Percentiles rank a stretch among this genome's conserved stretches.
Evolutionary conservation across 1,140 invertebrate species (phyloP).

Genomic region (Aphaenogaster ashmeadi): DNA sequence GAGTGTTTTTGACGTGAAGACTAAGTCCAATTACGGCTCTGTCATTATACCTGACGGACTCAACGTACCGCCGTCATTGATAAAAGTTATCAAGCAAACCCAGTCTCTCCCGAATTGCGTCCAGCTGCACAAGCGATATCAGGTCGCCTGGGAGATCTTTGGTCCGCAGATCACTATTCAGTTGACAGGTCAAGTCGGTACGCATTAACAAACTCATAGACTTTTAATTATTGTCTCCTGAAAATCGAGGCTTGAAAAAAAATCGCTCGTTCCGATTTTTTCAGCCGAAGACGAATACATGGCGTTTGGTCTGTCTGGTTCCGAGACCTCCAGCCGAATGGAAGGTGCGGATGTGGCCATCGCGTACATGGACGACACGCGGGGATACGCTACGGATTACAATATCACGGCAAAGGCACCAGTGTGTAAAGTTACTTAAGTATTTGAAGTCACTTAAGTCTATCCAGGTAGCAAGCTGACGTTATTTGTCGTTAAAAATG

Average conservation of each 20-base stretch:
- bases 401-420: constrained; percentile 95
- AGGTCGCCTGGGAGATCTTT: constrained; percentile 96
- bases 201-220: constrained; percentile 61
- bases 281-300: constrained; percentile 93
- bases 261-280: not conserved
- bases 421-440: constrained; percentile 85
- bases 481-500: too few species aligned
- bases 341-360: constrained; percentile 94
- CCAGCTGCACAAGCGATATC: constrained; percentile 94
- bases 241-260: constrained; percentile 18
- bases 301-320: constrained; percentile 95
- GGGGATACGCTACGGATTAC: constrained; percentile 93
- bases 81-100: constrained; percentile 88
- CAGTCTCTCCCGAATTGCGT: constrained; percentile 93
- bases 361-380: constrained; percentile 91
- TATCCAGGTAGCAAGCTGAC: too few species aligned
- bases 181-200: constrained; percentile 92
- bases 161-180: constrained; percentile 96
- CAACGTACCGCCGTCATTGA: constrained; percentile 94
- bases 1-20: constrained; percentile 92
- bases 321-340: constrained; percentile 91
- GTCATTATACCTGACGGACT: constrained; percentile 93
- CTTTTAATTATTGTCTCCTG: not conserved
- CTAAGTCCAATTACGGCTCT: constrained; percentile 92
- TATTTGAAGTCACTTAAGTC: not conserved